Conservation (phyloP, 1,140 invertebrate species). For the Hyphantria cunea region DNA sequence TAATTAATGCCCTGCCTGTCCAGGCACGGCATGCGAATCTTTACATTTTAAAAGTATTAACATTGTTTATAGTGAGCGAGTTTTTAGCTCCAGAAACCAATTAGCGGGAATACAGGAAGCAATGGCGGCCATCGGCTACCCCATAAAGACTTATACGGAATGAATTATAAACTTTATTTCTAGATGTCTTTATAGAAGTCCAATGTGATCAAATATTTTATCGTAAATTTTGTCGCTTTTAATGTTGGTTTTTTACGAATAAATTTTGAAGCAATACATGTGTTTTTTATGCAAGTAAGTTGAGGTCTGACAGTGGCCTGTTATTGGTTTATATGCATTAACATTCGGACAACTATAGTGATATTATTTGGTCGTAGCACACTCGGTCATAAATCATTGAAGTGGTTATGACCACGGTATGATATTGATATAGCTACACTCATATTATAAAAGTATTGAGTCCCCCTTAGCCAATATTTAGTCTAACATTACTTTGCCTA, state of each 20-base stretch:
- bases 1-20: conserved; percentile 44
- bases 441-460: too few species aligned
- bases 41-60: conserved; percentile 51
- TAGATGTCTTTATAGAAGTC: conserved; percentile 27
- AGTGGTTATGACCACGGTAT: too few species aligned
- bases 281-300: background rate
- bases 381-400: too few species aligned
- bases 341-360: too few species aligned
- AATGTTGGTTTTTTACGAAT: too few species aligned
- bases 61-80: conserved; percentile 39
- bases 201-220: conserved; percentile 19
- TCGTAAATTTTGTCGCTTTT: conserved; percentile 16
- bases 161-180: conserved; percentile 20
- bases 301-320: background rate
- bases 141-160: conserved; percentile 27
- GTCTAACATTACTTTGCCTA: too few species aligned
- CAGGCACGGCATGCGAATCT: conserved; percentile 49
- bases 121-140: conserved; percentile 12
- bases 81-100: conserved; percentile 45
- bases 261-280: too few species aligned
- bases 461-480: too few species aligned
- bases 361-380: too few species aligned
- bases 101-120: conserved; percentile 39
- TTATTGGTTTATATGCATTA: too few species aligned
- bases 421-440: too few species aligned